These are phyloP conservation scores for Phalacrocorax aristotelis DNA, from an alignment of 2,113 vertebrate species.

Conservation along the genomic window DNA sequence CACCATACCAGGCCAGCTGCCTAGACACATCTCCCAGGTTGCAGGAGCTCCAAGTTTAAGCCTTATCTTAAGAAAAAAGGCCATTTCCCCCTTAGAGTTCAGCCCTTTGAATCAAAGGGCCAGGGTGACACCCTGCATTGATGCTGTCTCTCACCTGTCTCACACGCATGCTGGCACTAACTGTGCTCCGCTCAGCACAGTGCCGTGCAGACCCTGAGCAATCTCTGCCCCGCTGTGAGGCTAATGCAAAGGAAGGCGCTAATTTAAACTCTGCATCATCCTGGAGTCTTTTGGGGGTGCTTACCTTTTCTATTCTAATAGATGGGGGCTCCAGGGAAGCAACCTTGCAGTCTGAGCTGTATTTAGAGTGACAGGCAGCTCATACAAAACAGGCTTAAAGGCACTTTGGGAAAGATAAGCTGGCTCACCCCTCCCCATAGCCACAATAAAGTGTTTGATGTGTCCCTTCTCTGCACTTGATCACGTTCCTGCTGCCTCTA, in stretches of 20 bases:
- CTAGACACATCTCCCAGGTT: background rate
- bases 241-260: background rate
- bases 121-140: background rate
- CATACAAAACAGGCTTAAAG: constrained; percentile 32
- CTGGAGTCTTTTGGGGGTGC: background rate
- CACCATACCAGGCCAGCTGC: background rate
- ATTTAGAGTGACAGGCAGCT: background rate
- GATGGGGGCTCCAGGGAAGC: background rate
- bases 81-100: background rate
- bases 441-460: background rate
- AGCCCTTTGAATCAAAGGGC: background rate
- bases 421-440: background rate
- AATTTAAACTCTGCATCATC: background rate
- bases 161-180: background rate
- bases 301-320: background rate
- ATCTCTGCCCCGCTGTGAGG: background rate
- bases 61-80: background rate
- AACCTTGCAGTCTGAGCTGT: background rate
- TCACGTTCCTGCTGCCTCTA: constrained; percentile 32
- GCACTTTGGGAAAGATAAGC: background rate
- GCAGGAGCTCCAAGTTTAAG: background rate
- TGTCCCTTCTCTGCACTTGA: constrained; percentile 3
- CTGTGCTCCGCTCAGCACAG: background rate
- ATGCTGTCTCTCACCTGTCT: background rate
- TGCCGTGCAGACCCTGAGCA: background rate